Evolutionary conservation across 2,888 invertebrate species (phyloP).

Genomic region (Coenonympha arcania): DNA sequence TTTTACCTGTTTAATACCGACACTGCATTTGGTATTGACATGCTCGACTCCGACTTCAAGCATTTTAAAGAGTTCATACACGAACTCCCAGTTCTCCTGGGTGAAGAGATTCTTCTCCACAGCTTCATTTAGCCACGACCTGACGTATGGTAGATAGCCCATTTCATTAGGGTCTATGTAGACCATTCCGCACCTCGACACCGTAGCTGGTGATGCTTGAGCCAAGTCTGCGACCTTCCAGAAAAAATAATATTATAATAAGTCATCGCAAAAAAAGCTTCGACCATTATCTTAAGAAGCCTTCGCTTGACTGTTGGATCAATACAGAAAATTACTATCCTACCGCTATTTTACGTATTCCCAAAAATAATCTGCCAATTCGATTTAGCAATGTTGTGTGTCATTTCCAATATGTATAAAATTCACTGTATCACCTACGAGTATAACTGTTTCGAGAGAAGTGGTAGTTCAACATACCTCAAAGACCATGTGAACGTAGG

Average conservation of each 20-base stretch:
- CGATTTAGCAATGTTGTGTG: too few relatives aligned
- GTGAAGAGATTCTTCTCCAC: slow-evolving; percentile 63
- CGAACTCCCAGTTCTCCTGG: slow-evolving; percentile 76
- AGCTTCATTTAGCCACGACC: slow-evolving; percentile 80
- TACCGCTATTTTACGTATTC: too few relatives aligned
- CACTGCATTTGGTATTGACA: slow-evolving; percentile 79
- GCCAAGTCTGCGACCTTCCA: slow-evolving; percentile 81
- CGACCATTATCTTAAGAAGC: too few relatives aligned
- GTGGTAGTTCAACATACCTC: slow-evolving; percentile 77
- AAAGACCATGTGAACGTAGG: slow-evolving; percentile 92
- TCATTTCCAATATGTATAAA: too few relatives aligned
- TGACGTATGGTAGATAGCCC: slow-evolving; percentile 85
- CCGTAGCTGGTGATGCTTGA: slow-evolving; percentile 94
- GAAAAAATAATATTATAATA: too few relatives aligned
- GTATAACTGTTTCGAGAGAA: not conserved
- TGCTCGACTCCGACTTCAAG: slow-evolving; percentile 79
- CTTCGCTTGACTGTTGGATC: too few relatives aligned
- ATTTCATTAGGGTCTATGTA: slow-evolving; percentile 90
- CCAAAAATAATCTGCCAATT: too few relatives aligned
- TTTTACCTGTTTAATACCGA: slow-evolving; percentile 81
- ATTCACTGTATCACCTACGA: not conserved
- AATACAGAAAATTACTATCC: too few relatives aligned
- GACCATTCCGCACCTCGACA: slow-evolving; percentile 89
- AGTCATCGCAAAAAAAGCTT: too few relatives aligned
- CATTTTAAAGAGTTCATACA: slow-evolving; percentile 79